Conservation (phyloP, 2,888 invertebrate genomes). For the Ceriagrion tenellum region DNA sequence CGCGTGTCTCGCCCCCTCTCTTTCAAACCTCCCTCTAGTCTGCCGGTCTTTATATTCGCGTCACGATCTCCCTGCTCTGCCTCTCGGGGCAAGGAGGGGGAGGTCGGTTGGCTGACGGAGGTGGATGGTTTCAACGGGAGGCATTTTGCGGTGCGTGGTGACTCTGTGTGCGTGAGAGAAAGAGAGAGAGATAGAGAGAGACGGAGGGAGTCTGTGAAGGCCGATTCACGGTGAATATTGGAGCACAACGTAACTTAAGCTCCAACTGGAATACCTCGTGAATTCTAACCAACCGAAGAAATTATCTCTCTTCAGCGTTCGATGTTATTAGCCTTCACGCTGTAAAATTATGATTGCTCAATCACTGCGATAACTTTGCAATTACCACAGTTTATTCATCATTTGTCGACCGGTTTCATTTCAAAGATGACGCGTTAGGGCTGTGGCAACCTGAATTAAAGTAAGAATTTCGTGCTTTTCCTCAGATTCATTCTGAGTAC, state of each 20-base stretch:
- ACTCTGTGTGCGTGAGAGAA: neutral
- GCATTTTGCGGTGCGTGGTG: neutral
- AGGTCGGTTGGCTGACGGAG: neutral
- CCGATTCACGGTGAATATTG: neutral
- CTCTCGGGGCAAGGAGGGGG: neutral
- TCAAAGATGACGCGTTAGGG: no score
- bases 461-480: no score
- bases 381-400: no score
- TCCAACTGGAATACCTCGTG: no score
- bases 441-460: no score
- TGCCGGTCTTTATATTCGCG: slow-evolving; percentile 17
- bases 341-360: no score
- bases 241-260: neutral
- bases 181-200: neutral
- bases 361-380: no score
- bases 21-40: neutral
- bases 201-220: neutral
- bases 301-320: no score
- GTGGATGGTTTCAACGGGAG: neutral
- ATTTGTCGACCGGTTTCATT: no score
- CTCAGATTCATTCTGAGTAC: no score
- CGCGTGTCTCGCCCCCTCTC: neutral
- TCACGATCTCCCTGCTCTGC: neutral
- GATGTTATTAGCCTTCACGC: no score
- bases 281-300: no score